These are phyloP conservation scores for Dinoponera quadriceps DNA, from an alignment of 1,140 invertebrate species.

Conservation along the genomic window DNA sequence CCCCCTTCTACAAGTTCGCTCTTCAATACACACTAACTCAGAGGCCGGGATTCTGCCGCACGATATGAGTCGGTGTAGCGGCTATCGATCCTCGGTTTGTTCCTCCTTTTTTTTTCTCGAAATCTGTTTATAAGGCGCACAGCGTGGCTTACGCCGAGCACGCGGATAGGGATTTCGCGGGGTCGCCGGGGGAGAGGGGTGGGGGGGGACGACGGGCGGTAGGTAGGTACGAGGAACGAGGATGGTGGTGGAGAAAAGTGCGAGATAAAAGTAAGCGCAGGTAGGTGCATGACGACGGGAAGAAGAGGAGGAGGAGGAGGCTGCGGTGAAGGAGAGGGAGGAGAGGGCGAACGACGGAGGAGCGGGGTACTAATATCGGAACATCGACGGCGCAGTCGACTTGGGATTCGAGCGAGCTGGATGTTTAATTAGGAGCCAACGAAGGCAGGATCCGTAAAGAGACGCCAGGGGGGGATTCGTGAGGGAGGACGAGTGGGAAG, in stretches of 20 bases:
- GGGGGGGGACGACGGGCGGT: background rate
- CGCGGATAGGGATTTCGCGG: constrained; percentile 61
- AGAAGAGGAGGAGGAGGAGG: constrained; percentile 46
- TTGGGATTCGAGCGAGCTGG: constrained; percentile 82
- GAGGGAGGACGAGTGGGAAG: constrained; percentile 44
- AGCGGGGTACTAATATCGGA: constrained; percentile 83
- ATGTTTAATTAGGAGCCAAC: constrained; percentile 86
- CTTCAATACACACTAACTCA: background rate
- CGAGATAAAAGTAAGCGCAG: constrained; percentile 59
- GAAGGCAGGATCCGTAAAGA: constrained; percentile 66
- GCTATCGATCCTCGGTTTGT: constrained; percentile 56
- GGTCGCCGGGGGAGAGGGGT: constrained; percentile 23
- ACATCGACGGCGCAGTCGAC: constrained; percentile 83
- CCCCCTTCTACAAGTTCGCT: background rate
- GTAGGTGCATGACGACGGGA: constrained; percentile 55
- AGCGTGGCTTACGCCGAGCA: constrained; percentile 66
- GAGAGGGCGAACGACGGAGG: constrained; percentile 59
- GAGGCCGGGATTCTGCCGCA: background rate
- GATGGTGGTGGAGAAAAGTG: constrained; percentile 58
- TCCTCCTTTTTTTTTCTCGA: constrained; percentile 62
- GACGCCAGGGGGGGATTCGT: constrained; percentile 36
- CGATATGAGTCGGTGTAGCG: constrained; percentile 42
- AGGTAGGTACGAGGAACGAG: constrained; percentile 19
- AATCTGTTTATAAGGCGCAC: constrained; percentile 77
- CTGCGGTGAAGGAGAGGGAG: no score